Evolutionary conservation across 2,888 invertebrate species (phyloP), one percentile per base, ranked within the genome.

Genomic region (Tribolium freemani): DNA sequence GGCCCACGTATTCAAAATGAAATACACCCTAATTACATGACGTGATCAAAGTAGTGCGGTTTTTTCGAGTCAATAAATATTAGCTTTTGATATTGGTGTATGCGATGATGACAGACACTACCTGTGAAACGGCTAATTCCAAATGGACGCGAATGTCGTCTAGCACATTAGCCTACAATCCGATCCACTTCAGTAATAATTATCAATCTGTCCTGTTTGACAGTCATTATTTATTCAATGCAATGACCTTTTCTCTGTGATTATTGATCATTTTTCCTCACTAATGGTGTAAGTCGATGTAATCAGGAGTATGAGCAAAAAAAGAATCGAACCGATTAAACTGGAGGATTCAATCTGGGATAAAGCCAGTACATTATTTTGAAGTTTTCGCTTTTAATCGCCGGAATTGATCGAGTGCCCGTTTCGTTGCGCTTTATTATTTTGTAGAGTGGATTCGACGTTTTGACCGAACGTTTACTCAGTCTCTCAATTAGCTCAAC

Each of bases 401-500:
- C 26, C 2, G 3, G 26, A 26, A 26, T 26, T 26, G 26, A 26
- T 38, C 38, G 38, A 38, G 38, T 9, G 38, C 8, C 3, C 1
- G 38, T 38, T n/a, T 38, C 38, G 38, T 38, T 38, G 5, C 8
- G 9, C 38, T 38, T 38, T 38, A 38, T 38, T 38, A 38, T 38
- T 38, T 38, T 38, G 8, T 38, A 9, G n/a, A 8, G 8, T 5
- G 38, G n/a, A 53, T 6, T 38, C 53, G 53, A 21, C 53, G 26
- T 21, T 53, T 9, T 20, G 45, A 38, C 16, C 58, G 58, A 61
- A 61, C 21, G 16, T 68, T 56, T 44, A 57, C 64, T 11, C 50
- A 38, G 13, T 60, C 61, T 53, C 51, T 50, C 69, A 61, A 69
- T 69, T 69, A 69, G 60, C 60, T 45, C 53, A 11, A 20, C 58